Evolutionary conservation across 2,888 invertebrate species (phyloP).

Genomic region (Drymonia ruficornis): DNA sequence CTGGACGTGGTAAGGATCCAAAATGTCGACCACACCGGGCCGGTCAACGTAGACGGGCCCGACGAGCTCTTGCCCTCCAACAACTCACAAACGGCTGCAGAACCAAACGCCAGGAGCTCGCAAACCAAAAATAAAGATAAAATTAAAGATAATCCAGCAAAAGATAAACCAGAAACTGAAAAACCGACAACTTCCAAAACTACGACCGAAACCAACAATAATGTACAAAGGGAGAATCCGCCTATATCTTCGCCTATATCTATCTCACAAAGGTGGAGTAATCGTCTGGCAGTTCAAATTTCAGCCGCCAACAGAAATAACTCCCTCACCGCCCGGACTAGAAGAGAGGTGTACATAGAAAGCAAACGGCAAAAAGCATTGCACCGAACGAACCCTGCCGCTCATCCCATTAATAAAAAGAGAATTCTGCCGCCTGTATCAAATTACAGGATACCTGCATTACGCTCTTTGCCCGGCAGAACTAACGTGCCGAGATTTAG

Average conservation of each 20-base stretch:
- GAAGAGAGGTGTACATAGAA: slow-evolving; percentile 72
- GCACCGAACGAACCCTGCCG: slow-evolving; percentile 71
- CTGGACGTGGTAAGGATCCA: slow-evolving; percentile 70
- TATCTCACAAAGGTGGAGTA: slow-evolving; percentile 64
- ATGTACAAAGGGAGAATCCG: slow-evolving; percentile 31
- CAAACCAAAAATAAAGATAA: slow-evolving; percentile 28
- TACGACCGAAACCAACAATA: slow-evolving; percentile 26
- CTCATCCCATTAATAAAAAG: slow-evolving; percentile 67
- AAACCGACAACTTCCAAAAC: slow-evolving; percentile 41
- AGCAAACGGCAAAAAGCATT: slow-evolving; percentile 70
- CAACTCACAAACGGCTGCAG: slow-evolving; percentile 16
- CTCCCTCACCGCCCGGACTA: slow-evolving; percentile 67
- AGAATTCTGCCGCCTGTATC: slow-evolving; percentile 63
- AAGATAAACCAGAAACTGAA: slow-evolving; percentile 20
- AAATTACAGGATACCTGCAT: slow-evolving; percentile 68
- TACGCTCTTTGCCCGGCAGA: slow-evolving; percentile 60
- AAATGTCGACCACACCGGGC: slow-evolving; percentile 70
- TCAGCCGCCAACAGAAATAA: slow-evolving; percentile 76
- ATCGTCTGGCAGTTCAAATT: slow-evolving; percentile 77
- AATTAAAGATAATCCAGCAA: slow-evolving; percentile 10
- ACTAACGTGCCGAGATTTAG: slow-evolving; percentile 32
- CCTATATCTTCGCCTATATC: slow-evolving; percentile 35
- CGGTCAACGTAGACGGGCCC: slow-evolving; percentile 70
- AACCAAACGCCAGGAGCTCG: slow-evolving; percentile 9
- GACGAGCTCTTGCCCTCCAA: slow-evolving; percentile 55